Percentiles rank a stretch among this genome's conserved stretches.
Evolutionary conservation across 2,797 vertebrate genomes (phyloP).

Genomic region (Melanotaenia pygmaea): DNA sequence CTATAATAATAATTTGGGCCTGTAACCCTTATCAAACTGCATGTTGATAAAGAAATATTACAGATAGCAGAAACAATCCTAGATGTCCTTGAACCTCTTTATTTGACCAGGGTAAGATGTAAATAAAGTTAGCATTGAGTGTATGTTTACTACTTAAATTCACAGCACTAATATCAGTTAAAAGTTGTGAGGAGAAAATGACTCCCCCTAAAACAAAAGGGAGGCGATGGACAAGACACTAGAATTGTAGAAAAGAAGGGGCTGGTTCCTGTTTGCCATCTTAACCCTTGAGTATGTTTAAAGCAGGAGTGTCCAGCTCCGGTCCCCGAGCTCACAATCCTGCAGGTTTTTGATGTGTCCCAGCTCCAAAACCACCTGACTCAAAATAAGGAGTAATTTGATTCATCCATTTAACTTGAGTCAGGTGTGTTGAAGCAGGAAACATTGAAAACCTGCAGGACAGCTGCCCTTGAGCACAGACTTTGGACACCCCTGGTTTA

Average conservation of each 20-base stretch:
- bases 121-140: slow-evolving; percentile 66
- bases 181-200: slow-evolving; percentile 34
- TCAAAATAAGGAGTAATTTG: too few species aligned
- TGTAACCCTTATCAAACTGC: background rate
- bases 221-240: background rate
- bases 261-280: background rate
- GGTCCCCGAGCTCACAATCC: too few species aligned
- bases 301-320: too few species aligned
- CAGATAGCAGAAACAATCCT: slow-evolving; percentile 29
- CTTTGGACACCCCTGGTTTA: background rate
- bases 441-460: too few species aligned
- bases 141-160: slow-evolving; percentile 67
- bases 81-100: slow-evolving; percentile 47
- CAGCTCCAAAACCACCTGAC: too few species aligned
- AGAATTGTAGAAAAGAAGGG: background rate
- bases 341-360: too few species aligned
- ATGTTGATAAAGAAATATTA: background rate
- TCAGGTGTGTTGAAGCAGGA: too few species aligned
- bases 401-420: too few species aligned
- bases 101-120: slow-evolving; percentile 56
- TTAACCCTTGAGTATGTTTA: slow-evolving; percentile 9
- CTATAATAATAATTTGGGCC: background rate
- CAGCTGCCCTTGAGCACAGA: too few species aligned
- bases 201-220: slow-evolving; percentile 12
- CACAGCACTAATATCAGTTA: slow-evolving; percentile 42